phyloP scores from a whole-genome alignment of 2,797 vertebrate species.

The Dendrocincla tyrannina region DNA sequence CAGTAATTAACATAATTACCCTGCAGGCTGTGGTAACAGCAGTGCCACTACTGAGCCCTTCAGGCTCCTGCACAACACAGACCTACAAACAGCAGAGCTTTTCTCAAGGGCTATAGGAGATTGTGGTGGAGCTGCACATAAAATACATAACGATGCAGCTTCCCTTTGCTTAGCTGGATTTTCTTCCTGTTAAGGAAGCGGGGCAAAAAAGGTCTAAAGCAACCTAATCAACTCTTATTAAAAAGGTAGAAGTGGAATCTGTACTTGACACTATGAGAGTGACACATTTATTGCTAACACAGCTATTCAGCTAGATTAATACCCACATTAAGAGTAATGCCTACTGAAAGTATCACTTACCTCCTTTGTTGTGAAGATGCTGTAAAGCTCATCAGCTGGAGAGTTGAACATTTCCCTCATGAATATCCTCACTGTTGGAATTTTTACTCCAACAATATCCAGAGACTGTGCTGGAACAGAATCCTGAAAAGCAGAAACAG shows the following conservation, averaged over 20 bases:
- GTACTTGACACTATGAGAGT: too few relatives aligned
- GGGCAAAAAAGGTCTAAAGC: background rate
- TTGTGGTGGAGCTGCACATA: rapidly evolving
- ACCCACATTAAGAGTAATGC: background rate
- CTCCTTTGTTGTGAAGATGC: constrained; percentile 70
- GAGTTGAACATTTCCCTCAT: constrained; percentile 61
- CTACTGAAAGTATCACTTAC: background rate
- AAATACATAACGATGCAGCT: background rate
- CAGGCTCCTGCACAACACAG: background rate
- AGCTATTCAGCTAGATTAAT: background rate
- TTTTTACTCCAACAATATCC: constrained; percentile 60
- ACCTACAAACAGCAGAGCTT: background rate
- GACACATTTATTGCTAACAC: background rate
- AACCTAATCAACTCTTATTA: background rate
- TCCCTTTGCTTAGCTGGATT: background rate
- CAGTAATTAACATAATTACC: background rate
- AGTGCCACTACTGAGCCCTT: background rate
- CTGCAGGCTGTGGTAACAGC: background rate
- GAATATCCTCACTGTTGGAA: constrained; percentile 66
- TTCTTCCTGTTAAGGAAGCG: background rate
- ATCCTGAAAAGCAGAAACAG: background rate
- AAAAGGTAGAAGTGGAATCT: background rate
- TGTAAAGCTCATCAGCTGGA: constrained; percentile 54
- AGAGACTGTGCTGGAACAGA: background rate
- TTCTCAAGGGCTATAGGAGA: background rate